phyloP scores from a whole-genome alignment of 1,140 invertebrate species.

The Brachionus plicatilis region DNA sequence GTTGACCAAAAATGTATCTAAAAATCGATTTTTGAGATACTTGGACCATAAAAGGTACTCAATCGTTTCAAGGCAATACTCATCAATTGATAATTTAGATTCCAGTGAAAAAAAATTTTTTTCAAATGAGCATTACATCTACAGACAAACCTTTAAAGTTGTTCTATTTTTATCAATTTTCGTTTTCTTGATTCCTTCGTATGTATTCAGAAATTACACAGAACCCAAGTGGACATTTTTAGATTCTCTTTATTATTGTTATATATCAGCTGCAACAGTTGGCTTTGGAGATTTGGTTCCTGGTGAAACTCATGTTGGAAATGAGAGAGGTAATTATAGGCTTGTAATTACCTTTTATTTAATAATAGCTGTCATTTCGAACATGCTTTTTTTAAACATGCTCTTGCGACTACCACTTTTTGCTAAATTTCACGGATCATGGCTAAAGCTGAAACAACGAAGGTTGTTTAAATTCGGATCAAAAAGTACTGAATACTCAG shows the following conservation, averaged over 20 bases:
- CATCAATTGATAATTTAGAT: background rate
- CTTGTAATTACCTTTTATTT: background rate
- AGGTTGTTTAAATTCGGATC: background rate
- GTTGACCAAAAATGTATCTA: background rate
- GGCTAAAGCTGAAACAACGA: background rate
- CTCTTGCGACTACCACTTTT: background rate
- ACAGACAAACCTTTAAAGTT: background rate
- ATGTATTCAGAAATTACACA: conserved; percentile 85
- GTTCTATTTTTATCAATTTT: background rate
- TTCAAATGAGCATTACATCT: background rate
- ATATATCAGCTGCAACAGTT: conserved; percentile 95
- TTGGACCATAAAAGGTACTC: background rate
- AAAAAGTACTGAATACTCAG: background rate
- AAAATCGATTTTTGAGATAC: background rate
- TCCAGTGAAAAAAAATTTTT: background rate
- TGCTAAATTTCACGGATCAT: background rate
- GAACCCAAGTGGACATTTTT: conserved; percentile 93
- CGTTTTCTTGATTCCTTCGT: conserved; percentile 68
- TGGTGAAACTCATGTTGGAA: background rate
- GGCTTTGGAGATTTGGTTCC: conserved; percentile 54
- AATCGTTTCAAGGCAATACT: background rate
- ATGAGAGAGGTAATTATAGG: background rate
- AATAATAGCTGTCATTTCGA: background rate
- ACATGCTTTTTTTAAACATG: conserved; percentile 32
- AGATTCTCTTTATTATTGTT: conserved; percentile 97